Evolutionary conservation across 2,888 invertebrate species (phyloP), one percentile per base, ranked within the genome.

Genomic region (Amorpha juglandis): DNA sequence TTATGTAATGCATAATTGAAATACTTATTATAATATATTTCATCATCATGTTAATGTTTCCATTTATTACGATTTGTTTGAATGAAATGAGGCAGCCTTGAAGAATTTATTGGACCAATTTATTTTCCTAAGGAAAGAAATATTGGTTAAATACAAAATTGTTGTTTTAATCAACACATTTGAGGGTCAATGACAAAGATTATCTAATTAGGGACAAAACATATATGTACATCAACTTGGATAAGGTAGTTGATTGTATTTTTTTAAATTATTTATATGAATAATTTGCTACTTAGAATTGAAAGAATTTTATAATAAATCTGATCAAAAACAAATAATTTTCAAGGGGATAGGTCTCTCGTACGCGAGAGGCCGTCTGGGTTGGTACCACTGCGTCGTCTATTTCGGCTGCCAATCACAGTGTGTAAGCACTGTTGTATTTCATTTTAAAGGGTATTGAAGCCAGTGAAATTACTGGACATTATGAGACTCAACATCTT

Each of bases 161-260:
- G 4, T 27, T 27, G 4, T 58, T 58, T 19, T 58, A 58, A 58
- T 58, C 19, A 42, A 52, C 52, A 21, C 12, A 58, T 42, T 27
- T 42, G 19, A 42, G 42, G 58, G 58, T 58, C 58, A 58, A 42
- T 55, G 55, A 55, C 55, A 38, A 55, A 52, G 55, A 55, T 55
- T 55, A 55, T 55, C 55, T 38, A 16, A 9, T 38, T 35, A 19
- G 11, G 16, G 55, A 38, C 16, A 55, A 0, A 48, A 48, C 2
- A 7, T 38, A 48, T 48, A 48, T 7, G 14, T 9, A 47, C 47
- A 16, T 16, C n/a, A 48, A 48, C 7, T 16, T 0, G 16, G 6
- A 48, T 48, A 7, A 48, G 1, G 16, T 48, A 9, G 1, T 38
- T 38, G 7, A n/a, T n/a, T n/a, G 38, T 8, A 27, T 27, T 27